Evolutionary conservation across 2,797 vertebrate species (phyloP).

Genomic region (Scolopax rusticola): DNA sequence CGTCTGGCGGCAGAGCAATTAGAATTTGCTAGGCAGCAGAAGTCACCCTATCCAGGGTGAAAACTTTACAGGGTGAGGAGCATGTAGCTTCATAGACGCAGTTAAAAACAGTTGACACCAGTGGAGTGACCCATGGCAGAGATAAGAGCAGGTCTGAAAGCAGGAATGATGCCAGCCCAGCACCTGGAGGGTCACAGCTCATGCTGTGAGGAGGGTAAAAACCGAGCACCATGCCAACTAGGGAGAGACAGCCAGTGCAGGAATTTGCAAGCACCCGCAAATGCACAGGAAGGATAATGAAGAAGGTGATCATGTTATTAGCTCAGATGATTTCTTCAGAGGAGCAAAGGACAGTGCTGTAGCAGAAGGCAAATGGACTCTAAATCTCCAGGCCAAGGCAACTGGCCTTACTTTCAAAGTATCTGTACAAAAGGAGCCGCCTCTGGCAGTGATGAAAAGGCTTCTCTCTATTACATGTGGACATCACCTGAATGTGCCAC

Average conservation of each 20-base stretch:
- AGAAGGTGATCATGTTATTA: background rate
- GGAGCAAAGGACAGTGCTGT: background rate
- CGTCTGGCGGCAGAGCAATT: background rate
- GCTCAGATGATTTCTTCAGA: constrained; percentile 49
- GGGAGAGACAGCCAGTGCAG: background rate
- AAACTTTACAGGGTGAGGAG: constrained; percentile 24
- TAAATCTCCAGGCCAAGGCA: constrained; percentile 10
- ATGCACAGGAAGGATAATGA: constrained; percentile 9
- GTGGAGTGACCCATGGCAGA: background rate
- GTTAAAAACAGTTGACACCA: background rate
- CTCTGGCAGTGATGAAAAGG: background rate
- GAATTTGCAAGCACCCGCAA: background rate
- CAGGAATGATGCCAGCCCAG: background rate
- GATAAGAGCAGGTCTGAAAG: constrained; percentile 31
- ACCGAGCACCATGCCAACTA: rapidly evolving
- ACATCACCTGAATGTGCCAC: background rate
- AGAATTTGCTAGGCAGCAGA: constrained; percentile 1
- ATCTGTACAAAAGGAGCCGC: background rate
- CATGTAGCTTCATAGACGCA: background rate
- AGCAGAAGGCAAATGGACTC: background rate
- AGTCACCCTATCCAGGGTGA: background rate
- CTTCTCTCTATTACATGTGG: background rate
- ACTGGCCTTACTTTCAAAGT: background rate
- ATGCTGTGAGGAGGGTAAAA: background rate
- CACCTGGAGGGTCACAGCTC: background rate